phyloP scores from a whole-genome alignment of 2,888 invertebrate genomes.

The Cephus runcator region DNA sequence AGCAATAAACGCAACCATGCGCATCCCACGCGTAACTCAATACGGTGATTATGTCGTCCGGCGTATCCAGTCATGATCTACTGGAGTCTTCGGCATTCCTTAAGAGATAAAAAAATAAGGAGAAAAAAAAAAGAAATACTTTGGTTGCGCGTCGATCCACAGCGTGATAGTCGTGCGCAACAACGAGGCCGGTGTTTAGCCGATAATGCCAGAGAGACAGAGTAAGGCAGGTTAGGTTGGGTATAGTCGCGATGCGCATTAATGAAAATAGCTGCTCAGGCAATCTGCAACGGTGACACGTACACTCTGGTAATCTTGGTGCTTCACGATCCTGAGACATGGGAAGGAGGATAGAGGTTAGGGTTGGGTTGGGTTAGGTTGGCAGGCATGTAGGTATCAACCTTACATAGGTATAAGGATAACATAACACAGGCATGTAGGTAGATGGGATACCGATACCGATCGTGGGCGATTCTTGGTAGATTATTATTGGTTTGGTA shows the following conservation, averaged over 20 bases:
- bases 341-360: not conserved
- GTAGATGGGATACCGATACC: not conserved
- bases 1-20: constrained; percentile 6
- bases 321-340: not conserved
- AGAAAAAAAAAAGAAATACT: not conserved
- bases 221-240: not conserved
- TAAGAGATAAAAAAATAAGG: constrained; percentile 12
- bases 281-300: constrained; percentile 31
- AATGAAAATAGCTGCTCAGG: constrained; percentile 22
- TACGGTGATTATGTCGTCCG: constrained; percentile 35
- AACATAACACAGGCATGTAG: not conserved
- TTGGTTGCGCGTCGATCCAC: not conserved
- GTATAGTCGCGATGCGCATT: constrained; percentile 17
- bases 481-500: not conserved
- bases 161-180: constrained; percentile 19
- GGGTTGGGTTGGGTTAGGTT: not conserved
- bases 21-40: constrained; percentile 34
- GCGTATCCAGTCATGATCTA: constrained; percentile 31
- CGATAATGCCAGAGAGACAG: constrained; percentile 33
- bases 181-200: constrained; percentile 39
- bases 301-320: constrained; percentile 21
- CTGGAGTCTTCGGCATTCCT: constrained; percentile 26
- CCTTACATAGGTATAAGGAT: not conserved
- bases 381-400: not conserved
- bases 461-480: not conserved